These are phyloP conservation scores for Neoscelio sp. DNA, from an alignment of 2,888 invertebrate genomes.

Conservation along the genomic window DNA sequence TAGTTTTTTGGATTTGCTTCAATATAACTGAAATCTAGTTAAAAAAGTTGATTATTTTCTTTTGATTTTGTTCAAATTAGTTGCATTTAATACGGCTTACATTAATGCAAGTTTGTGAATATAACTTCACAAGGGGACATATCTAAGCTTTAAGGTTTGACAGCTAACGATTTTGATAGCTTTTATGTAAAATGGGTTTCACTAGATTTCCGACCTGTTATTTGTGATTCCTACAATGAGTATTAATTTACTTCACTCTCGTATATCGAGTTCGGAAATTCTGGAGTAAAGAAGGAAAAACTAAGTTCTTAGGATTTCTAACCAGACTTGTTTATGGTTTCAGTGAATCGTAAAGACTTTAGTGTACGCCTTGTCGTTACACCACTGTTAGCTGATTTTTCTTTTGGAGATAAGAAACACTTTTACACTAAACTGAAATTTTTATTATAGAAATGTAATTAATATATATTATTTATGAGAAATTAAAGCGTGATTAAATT, in stretches of 20 bases:
- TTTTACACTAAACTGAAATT: conserved; percentile 6
- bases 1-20: no score
- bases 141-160: no score
- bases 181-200: conserved; percentile 70
- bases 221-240: conserved; percentile 64
- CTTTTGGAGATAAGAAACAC: conserved; percentile 13
- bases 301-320: conserved; percentile 71
- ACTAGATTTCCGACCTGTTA: conserved; percentile 74
- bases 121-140: no score
- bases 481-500: not conserved
- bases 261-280: conserved; percentile 50
- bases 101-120: conserved; percentile 5
- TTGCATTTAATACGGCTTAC: conserved; percentile 1
- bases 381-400: conserved; percentile 43
- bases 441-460: no score
- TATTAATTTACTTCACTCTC: conserved; percentile 70
- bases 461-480: not conserved
- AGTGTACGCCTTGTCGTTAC: conserved; percentile 44
- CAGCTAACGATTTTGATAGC: conserved; percentile 36
- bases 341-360: conserved; percentile 60
- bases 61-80: no score
- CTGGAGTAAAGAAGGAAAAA: conserved; percentile 71
- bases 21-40: not conserved
- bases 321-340: conserved; percentile 64
- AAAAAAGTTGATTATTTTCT: not conserved